Base-by-base conservation (phyloP, 2,888 invertebrate species). In the Agrochola circellaris region DNA sequence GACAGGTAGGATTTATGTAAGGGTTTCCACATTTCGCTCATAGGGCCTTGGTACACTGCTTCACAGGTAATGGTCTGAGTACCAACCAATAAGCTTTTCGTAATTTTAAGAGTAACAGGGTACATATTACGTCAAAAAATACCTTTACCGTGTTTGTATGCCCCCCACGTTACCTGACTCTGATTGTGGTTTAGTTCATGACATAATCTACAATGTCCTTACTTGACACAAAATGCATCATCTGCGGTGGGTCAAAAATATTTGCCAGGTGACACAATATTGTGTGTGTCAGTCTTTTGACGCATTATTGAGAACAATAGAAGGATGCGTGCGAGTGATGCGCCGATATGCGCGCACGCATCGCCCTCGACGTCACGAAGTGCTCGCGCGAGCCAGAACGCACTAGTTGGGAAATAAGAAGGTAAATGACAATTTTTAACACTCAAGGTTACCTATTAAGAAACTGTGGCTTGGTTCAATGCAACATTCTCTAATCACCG, bases 291-390 rank as follows among this genome's bases (percentile, higher is more conserved):
- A 38, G 68, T 77, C 62, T 75, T 73, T 81, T 88, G 88, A 88
- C 86, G 82, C 86, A 83, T 78, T 58, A 64, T 66, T 60, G 54
- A 69, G 79, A 88, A 88, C 88, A 88, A 88, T 88, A 80, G 86
- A 78, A 87, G 89, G 88, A 87, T 87, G 88, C 81, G 75, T 70
- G 77, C 81, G 70, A 54, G 77, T 66, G 73, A 74, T 82, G 71
- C 66, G 26, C 48, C 65, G 77, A 66, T 72, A 61, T 73, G 81
- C 80, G 77, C 65, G 11, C 68, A 79, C 75, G 82, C 83, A 81
- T 42, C 48, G 45, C 65, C 61, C 38, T 38, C 73, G 62, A 81
- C 80, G 73, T 81, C 81, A 80, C 64, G 58, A 13, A 56, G 68
- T 17, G 48, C 34, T n/a, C 38, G 38, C 64, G 74, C 72, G 8